phyloP scores from a whole-genome alignment of 2,113 vertebrate genomes.

The Anarhynchus alexandrinus region DNA sequence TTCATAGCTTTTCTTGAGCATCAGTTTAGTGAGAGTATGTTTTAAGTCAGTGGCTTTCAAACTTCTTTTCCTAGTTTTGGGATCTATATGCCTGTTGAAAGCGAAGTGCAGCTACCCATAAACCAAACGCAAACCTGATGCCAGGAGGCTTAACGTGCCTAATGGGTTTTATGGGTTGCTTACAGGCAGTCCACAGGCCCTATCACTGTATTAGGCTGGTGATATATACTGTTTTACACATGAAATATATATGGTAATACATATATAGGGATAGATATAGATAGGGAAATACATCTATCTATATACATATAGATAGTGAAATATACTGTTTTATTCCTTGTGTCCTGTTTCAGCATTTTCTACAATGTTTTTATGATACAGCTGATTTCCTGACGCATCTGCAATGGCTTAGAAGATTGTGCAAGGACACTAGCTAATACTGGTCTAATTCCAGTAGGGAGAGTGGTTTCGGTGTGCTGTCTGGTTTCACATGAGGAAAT shows the following conservation, averaged over 20 bases:
- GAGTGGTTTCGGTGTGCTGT: neutral
- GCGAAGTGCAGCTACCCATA: neutral
- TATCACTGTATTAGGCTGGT: neutral
- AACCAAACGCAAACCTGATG: neutral
- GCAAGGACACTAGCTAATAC: neutral
- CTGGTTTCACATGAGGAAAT: neutral
- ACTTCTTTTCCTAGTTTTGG: neutral
- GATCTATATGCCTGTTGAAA: neutral
- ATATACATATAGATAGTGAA: fast-evolving
- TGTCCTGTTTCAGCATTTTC: neutral
- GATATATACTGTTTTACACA: fast-evolving
- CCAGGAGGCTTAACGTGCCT: neutral
- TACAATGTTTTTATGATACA: neutral
- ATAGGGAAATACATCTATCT: neutral
- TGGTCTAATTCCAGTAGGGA: neutral
- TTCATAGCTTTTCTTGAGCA: neutral
- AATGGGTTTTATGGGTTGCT: neutral
- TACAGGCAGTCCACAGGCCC: neutral
- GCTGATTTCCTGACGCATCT: neutral
- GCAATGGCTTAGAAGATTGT: neutral
- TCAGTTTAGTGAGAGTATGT: neutral
- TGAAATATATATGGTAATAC: neutral
- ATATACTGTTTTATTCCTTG: neutral
- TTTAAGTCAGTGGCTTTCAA: neutral
- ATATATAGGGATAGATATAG: neutral